phyloP scores from a whole-genome alignment of 1,140 invertebrate genomes.

The Caenorhabditis remanei region DNA sequence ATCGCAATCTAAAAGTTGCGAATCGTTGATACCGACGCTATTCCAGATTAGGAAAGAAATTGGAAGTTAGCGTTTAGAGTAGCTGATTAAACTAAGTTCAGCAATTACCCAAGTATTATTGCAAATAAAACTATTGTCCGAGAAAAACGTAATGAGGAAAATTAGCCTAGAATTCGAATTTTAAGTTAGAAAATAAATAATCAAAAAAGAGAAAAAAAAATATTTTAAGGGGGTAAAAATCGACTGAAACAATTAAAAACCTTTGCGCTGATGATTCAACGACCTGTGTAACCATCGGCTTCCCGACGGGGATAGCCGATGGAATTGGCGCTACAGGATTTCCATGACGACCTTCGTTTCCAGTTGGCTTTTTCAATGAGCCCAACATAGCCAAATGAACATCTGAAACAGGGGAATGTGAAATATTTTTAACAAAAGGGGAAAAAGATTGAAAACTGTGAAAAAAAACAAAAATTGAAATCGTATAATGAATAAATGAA shows the following conservation, averaged over 20 bases:
- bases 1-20: too few species aligned
- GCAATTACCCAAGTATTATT: neutral
- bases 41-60: too few species aligned
- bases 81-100: too few species aligned
- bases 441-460: neutral
- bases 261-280: constrained; percentile 26
- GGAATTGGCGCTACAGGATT: neutral
- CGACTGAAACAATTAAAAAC: neutral
- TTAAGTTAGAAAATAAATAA: constrained; percentile 27
- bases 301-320: constrained; percentile 14
- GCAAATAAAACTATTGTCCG: neutral
- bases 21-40: too few species aligned
- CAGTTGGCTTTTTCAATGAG: constrained; percentile 40
- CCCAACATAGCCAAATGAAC: constrained; percentile 63
- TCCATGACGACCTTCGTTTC: constrained; percentile 13
- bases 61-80: too few species aligned
- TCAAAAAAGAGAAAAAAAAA: neutral
- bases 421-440: neutral
- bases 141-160: neutral
- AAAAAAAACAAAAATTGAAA: neutral
- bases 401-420: constrained; percentile 36
- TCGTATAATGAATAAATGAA: neutral
- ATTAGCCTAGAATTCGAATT: neutral
- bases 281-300: neutral
- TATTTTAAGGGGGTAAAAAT: constrained; percentile 8